Evolutionary conservation across 2,797 vertebrate genomes (phyloP).

Genomic region (Acomys russatus): DNA sequence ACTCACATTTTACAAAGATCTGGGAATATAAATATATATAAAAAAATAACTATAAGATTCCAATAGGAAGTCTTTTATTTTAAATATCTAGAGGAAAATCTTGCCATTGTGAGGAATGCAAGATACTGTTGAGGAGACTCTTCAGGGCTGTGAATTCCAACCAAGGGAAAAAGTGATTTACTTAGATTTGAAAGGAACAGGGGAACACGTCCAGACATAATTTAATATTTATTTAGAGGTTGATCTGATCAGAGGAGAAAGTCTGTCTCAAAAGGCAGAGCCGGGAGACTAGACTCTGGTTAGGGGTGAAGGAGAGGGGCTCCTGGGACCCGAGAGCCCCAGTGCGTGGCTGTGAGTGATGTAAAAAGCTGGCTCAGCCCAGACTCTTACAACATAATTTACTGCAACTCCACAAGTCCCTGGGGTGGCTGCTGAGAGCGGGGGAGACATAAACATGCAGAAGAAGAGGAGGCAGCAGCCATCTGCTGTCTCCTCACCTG

Average conservation of each 20-base stretch:
- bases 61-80: not conserved
- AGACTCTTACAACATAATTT: slow-evolving; percentile 61
- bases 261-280: slow-evolving; percentile 51
- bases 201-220: slow-evolving; percentile 34
- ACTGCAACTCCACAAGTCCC: slow-evolving; percentile 48
- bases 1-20: slow-evolving; percentile 28
- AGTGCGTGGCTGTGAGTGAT: not conserved
- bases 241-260: slow-evolving; percentile 70
- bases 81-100: not conserved
- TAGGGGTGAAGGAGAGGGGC: slow-evolving; percentile 46
- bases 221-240: slow-evolving; percentile 74
- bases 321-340: not conserved
- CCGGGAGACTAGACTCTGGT: slow-evolving; percentile 26
- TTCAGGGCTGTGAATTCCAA: slow-evolving; percentile 36
- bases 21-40: not conserved
- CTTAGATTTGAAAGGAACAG: slow-evolving; percentile 53
- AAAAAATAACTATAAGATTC: not conserved
- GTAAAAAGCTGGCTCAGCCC: slow-evolving; percentile 10
- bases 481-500: not conserved
- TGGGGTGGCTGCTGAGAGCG: not conserved
- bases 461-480: not conserved
- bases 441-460: slow-evolving; percentile 14
- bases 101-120: not conserved
- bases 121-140: not conserved
- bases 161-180: slow-evolving; percentile 4